Evolutionary conservation across 2,113 vertebrate genomes (phyloP).

Genomic region (Mellivora capensis): DNA sequence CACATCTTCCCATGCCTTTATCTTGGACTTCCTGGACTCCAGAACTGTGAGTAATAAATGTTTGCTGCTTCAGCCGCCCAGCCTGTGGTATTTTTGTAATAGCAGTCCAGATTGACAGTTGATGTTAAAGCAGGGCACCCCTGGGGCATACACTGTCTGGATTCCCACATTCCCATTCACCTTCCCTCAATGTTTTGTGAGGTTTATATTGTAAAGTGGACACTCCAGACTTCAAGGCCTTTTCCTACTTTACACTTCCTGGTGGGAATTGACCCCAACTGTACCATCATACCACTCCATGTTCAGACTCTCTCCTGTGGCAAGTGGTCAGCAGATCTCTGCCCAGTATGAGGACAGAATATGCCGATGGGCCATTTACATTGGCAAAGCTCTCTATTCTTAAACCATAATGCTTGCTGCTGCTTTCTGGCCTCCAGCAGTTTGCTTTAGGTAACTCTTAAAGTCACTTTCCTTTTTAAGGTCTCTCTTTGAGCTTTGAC

Average conservation of each 20-base stretch:
- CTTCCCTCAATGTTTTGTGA: not conserved
- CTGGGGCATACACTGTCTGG: not conserved
- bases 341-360: not conserved
- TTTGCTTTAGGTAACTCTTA: conserved; percentile 5
- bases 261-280: too few relatives aligned
- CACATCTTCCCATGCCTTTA: not conserved
- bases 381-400: not conserved
- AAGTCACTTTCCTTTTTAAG: not conserved
- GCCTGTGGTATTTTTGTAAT: not conserved
- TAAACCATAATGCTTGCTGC: not conserved
- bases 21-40: not conserved
- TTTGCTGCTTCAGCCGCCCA: not conserved
- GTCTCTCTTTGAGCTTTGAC: not conserved
- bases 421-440: not conserved
- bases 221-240: not conserved
- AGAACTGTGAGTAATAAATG: not conserved
- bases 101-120: not conserved
- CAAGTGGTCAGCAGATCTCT: not conserved
- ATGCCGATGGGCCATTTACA: not conserved
- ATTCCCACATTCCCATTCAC: not conserved
- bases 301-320: not conserved
- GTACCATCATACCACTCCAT: too few relatives aligned
- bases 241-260: not conserved
- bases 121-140: not conserved
- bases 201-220: not conserved